Evolutionary conservation across 2,113 vertebrate species (phyloP).

Genomic region (Capreolus pygargus): DNA sequence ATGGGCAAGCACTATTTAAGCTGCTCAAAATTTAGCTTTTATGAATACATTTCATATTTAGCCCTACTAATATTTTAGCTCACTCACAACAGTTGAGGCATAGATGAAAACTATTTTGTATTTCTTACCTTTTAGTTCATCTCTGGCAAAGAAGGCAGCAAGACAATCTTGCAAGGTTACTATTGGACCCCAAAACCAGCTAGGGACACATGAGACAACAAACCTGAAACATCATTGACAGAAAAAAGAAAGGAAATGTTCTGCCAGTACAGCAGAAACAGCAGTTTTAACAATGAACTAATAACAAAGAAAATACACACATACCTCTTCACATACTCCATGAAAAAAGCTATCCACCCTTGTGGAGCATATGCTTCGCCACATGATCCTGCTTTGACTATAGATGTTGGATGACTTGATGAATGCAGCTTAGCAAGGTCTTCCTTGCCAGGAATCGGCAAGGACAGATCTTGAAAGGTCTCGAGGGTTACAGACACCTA

Average conservation of each 20-base stretch:
- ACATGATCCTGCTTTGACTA: constrained; percentile 96
- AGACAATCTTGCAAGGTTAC: constrained; percentile 99
- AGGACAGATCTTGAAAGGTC: constrained; percentile 98
- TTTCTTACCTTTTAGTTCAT: constrained; percentile 96
- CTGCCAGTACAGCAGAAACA: constrained; percentile 83
- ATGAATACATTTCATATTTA: not conserved
- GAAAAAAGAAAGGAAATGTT: constrained; percentile 79
- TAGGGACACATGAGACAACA: constrained; percentile 86
- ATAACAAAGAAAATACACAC: not conserved
- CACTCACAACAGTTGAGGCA: not conserved
- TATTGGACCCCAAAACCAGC: constrained; percentile 99
- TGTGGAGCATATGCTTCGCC: constrained; percentile 96
- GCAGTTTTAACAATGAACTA: constrained; percentile 34
- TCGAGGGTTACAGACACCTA: constrained; percentile 96
- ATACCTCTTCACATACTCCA: constrained; percentile 99
- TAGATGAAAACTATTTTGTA: constrained; percentile 7
- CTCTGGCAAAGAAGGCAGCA: constrained; percentile 97
- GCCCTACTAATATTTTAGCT: not conserved
- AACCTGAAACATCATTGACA: constrained; percentile 85
- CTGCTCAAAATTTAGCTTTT: not conserved
- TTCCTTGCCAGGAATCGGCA: constrained; percentile 99
- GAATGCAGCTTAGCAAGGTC: constrained; percentile 98
- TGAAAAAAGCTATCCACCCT: constrained; percentile 96
- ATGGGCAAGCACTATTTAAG: not conserved
- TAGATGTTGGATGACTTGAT: constrained; percentile 92